Base-by-base conservation (phyloP, 2,888 invertebrate species). In the Rosalia funebris region DNA sequence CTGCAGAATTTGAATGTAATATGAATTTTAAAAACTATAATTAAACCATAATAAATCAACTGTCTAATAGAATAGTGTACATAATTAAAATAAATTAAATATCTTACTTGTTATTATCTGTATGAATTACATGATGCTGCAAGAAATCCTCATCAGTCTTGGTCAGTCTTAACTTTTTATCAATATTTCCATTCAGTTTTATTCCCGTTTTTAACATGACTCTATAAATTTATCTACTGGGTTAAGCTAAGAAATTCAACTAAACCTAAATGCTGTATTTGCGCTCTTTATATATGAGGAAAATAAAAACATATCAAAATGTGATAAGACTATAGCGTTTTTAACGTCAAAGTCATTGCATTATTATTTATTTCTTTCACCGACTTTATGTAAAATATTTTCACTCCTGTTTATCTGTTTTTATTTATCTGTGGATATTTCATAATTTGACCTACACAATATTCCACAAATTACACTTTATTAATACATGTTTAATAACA, bases 51-150 rank as follows among this genome's bases (percentile, higher is more conserved):
- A n/a, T n/a, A n/a, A n/a, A n/a, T n/a, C n/a, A n/a, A n/a, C n/a
- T n/a, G n/a, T n/a, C n/a, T n/a, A n/a, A n/a, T n/a, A n/a, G n/a
- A n/a, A n/a, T n/a, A n/a, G n/a, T n/a, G n/a, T n/a, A n/a, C n/a
- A n/a, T n/a, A n/a, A n/a, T n/a, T n/a, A n/a, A n/a, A n/a, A n/a
- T n/a, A n/a, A n/a, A n/a, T n/a, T n/a, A 42, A 10, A 20, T 14
- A 16, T 16, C 61, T 62, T 50, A 62, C 64, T 64, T 63, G 34
- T 63, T 42, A 36, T 52, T 62, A 14, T 48, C 54, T 7, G 48
- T 44, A 25, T 61, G 52, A 15, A 54, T 14, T n/a, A 58, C 58
- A 55, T 62, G 61, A 39, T 58, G 50, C 39, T 60, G 56, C 12
- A 45, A 45, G 20, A 53, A 53, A 19, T 63, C 50, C 15, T 60